These are phyloP conservation scores for Coptodon rendalli DNA, from an alignment of 2,113 vertebrate genomes.

Conservation along the genomic window DNA sequence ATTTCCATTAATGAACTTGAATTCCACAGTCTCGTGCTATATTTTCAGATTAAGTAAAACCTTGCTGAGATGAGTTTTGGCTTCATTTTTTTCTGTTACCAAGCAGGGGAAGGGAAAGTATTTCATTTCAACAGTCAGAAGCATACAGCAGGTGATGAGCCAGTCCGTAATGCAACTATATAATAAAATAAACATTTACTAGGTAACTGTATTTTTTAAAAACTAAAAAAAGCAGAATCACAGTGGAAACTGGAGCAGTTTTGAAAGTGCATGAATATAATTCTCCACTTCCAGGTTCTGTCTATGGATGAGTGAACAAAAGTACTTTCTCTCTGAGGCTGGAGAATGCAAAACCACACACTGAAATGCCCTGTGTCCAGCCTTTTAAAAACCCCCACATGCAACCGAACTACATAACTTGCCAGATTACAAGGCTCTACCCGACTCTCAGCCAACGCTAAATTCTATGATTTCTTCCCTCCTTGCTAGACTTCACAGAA, in stretches of 20 bases:
- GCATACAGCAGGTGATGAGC: background rate
- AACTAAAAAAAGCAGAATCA: background rate
- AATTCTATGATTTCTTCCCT: constrained; percentile 39
- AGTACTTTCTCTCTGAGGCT: constrained; percentile 23
- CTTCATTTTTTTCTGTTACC: background rate
- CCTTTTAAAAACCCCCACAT: background rate
- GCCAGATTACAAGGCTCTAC: constrained; percentile 37
- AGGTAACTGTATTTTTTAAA: background rate
- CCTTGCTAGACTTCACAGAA: constrained; percentile 31
- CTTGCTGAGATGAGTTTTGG: background rate
- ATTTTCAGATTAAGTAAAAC: background rate
- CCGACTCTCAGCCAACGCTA: constrained; percentile 1
- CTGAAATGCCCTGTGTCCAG: constrained; percentile 28
- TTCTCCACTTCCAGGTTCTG: constrained; percentile 1
- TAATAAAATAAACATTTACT: background rate
- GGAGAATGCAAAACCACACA: constrained; percentile 27
- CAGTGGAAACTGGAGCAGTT: background rate
- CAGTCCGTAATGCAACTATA: background rate
- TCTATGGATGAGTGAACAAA: constrained; percentile 38
- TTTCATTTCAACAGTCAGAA: background rate
- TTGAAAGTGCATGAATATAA: constrained; percentile 3
- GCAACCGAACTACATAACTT: constrained; percentile 36
- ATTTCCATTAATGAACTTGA: background rate
- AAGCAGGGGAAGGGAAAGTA: background rate
- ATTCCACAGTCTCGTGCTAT: background rate